These are phyloP conservation scores for Lepidotrigona ventralis DNA, from an alignment of 1,140 invertebrate species.

Conservation along the genomic window DNA sequence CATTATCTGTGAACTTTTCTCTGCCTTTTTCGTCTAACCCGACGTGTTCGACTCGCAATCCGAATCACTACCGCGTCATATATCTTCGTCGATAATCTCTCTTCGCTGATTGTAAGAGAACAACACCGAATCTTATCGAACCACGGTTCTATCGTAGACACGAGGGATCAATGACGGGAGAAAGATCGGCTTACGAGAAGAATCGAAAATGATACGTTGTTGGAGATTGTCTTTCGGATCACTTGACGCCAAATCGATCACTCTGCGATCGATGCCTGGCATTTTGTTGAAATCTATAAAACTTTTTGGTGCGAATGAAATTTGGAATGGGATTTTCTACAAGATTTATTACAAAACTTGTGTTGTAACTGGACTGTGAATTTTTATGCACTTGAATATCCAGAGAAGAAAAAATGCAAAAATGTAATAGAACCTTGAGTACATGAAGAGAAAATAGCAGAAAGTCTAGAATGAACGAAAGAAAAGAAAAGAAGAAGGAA, in stretches of 20 bases:
- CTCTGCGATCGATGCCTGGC: neutral
- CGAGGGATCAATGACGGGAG: neutral
- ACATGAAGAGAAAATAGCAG: too few relatives aligned
- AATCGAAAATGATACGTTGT: neutral
- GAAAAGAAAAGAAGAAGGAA: too few relatives aligned
- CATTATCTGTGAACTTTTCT: neutral
- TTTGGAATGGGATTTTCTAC: too few relatives aligned
- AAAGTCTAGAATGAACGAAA: too few relatives aligned
- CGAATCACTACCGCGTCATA: neutral
- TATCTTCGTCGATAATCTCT: constrained; percentile 11
- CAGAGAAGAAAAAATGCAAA: too few relatives aligned
- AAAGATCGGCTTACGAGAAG: neutral
- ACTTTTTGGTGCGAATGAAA: too few relatives aligned
- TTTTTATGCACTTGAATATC: too few relatives aligned
- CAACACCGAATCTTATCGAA: neutral
- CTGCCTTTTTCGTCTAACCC: neutral
- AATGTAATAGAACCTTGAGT: too few relatives aligned
- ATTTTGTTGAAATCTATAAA: neutral
- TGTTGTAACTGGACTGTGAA: too few relatives aligned
- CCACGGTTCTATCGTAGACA: neutral
- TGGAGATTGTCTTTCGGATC: neutral
- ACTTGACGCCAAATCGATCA: neutral
- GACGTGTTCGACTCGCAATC: neutral
- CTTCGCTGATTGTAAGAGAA: neutral
- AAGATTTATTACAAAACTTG: too few relatives aligned